Evolutionary conservation across 1,140 invertebrate species (phyloP).

Genomic region (Anastrepha obliqua): DNA sequence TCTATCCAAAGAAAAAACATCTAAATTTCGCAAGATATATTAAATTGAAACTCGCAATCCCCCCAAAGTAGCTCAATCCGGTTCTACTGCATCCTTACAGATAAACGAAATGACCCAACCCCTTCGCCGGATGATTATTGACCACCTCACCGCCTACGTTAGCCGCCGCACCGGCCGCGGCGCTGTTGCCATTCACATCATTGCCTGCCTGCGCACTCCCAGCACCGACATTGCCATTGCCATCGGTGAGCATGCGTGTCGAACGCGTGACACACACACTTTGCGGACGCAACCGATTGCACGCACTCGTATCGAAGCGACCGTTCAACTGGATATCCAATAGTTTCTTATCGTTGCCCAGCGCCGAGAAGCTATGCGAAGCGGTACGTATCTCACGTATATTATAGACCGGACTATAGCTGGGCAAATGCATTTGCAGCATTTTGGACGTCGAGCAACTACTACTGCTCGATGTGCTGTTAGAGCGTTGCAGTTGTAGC

Average conservation of each 20-base stretch:
- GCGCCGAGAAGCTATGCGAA: conserved; percentile 70
- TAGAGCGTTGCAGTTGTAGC: conserved; percentile 1
- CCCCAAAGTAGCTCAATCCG: too few relatives aligned
- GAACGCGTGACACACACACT: conserved; percentile 56
- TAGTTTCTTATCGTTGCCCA: conserved; percentile 73
- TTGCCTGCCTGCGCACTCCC: background rate
- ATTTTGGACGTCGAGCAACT: conserved; percentile 29
- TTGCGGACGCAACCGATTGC: conserved; percentile 54
- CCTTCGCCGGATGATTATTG: conserved; percentile 72
- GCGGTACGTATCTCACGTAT: conserved; percentile 72
- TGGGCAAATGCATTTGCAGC: conserved; percentile 55
- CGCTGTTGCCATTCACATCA: conserved; percentile 65
- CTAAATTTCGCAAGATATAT: background rate
- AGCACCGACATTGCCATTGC: background rate
- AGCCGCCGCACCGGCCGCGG: background rate
- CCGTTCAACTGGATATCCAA: conserved; percentile 71
- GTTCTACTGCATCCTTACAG: conserved; percentile 16
- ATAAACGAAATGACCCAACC: conserved; percentile 67
- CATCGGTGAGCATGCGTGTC: conserved; percentile 55
- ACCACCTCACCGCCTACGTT: conserved; percentile 65
- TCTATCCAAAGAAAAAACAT: background rate
- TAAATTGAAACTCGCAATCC: background rate
- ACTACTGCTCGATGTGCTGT: conserved; percentile 45
- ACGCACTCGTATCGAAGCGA: conserved; percentile 59
- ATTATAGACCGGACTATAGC: conserved; percentile 72